A percentile compares a stretch with the other conserved stretches of the same genome.
Evolutionary conservation across 2,113 vertebrate genomes (phyloP).

Genomic region (Verasper variegatus): DNA sequence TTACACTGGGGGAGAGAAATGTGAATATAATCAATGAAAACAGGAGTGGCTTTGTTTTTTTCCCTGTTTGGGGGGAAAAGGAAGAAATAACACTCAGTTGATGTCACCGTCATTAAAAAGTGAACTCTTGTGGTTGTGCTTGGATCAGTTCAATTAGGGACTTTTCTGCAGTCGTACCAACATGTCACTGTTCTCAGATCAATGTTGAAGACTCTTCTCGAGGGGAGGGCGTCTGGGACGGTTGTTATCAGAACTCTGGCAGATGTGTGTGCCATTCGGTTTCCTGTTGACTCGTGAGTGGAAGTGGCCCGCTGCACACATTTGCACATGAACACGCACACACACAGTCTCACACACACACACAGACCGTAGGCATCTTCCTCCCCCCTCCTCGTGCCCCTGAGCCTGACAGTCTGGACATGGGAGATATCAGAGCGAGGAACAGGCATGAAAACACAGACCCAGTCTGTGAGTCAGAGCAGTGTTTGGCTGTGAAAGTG

Average conservation of each 20-base stretch:
- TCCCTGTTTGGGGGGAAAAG: slow-evolving; percentile 1
- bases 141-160: slow-evolving; percentile 21
- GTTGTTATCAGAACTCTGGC: slow-evolving; percentile 80
- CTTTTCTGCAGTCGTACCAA: slow-evolving; percentile 10
- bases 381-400: slow-evolving; percentile 65
- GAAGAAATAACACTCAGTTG: slow-evolving; percentile 14
- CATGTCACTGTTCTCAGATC: slow-evolving; percentile 48
- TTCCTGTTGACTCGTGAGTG: slow-evolving; percentile 80
- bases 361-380: slow-evolving; percentile 47
- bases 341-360: slow-evolving; percentile 10
- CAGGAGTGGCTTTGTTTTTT: slow-evolving; percentile 22
- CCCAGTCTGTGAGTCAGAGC: slow-evolving; percentile 54
- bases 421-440: slow-evolving; percentile 75
- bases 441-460: slow-evolving; percentile 69
- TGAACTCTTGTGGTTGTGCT: slow-evolving; percentile 5
- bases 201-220: slow-evolving; percentile 32
- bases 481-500: slow-evolving; percentile 61
- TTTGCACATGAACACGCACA: slow-evolving; percentile 47
- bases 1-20: background rate
- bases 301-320: slow-evolving; percentile 70
- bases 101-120: slow-evolving; percentile 1
- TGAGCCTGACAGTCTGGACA: slow-evolving; percentile 79
- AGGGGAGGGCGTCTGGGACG: slow-evolving; percentile 55
- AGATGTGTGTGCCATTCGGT: slow-evolving; percentile 73
- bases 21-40: slow-evolving; percentile 17